Base-by-base conservation (phyloP, 2,797 vertebrate genomes). In the Falco cherrug region DNA sequence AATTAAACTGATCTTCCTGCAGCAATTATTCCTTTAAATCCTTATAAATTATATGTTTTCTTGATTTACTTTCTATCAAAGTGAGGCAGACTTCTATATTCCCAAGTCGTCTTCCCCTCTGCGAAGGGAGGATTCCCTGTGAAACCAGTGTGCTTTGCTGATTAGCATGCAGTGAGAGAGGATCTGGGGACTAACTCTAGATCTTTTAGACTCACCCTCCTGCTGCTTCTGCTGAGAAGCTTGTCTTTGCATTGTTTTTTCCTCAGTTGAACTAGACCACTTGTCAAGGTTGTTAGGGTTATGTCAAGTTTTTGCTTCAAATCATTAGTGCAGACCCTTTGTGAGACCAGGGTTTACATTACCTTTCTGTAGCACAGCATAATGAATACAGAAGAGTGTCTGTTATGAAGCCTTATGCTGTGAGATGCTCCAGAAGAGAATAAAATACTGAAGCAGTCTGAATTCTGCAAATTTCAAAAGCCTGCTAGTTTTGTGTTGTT, bases 161-260 rank as follows among this genome's bases (percentile, higher is more conserved):
- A 13, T 73, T 31, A 75, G 21, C 31, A 24, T 45, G 19, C 0
- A 0, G 16, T 75, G 25, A 68, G 35, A 68, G 59, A 41, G 64
- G 31, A 69, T 57, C 69, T 68, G 54, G 11, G 82, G 20, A 16
- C 69, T 51, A 14, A 17, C 16, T 45, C 37, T 29, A 64, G 47
- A 5, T 2, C 17, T 67, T 45, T 90, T 65, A 75, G 41, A 35
- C 61, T 93, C 0, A 0, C 17, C 17, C 9, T 77, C 1, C 12
- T 67, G 24, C 56, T 82, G 2, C 39, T 56, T 70, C 47, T 76
- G 33, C 37, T 50, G 25, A 67, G 31, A 73, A 56, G 10, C 35
- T 45, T 61, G 11, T 20, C 22, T 70, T 47, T 50, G 41, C 5
- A 33, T 78, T 45, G 8, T 26, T 69, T 70, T 85, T 56, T 20